phyloP scores from a whole-genome alignment of 2,888 invertebrate species.

The Tridacna crocea region DNA sequence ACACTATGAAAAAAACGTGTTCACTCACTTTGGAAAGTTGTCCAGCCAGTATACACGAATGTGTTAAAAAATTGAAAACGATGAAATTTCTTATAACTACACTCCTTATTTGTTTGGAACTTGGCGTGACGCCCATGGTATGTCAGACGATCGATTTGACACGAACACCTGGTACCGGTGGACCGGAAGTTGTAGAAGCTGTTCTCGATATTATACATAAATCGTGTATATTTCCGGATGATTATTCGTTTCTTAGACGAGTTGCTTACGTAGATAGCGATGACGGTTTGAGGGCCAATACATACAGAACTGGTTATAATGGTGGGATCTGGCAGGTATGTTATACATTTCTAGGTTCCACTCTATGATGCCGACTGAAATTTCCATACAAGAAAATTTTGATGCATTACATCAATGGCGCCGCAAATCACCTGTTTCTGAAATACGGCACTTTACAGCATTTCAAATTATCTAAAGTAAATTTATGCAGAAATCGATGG shows the following conservation, averaged over 20 bases:
- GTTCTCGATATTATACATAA: slow-evolving; percentile 58
- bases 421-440: no score
- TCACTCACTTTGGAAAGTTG: neutral
- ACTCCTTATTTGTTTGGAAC: neutral
- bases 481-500: no score
- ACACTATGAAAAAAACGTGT: neutral
- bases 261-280: slow-evolving; percentile 72
- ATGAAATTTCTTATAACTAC: no score
- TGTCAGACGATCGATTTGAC: slow-evolving; percentile 55
- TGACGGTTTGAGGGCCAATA: slow-evolving; percentile 66
- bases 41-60: neutral
- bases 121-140: neutral
- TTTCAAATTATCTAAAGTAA: no score
- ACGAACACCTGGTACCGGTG: slow-evolving; percentile 46
- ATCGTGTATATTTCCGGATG: slow-evolving; percentile 70
- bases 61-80: no score
- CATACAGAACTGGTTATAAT: slow-evolving; percentile 65
- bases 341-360: no score
- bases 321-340: slow-evolving; percentile 79
- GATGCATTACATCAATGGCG: no score
- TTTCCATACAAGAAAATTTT: no score
- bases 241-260: slow-evolving; percentile 69
- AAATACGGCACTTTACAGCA: no score
- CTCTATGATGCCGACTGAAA: no score
- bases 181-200: slow-evolving; percentile 66